phyloP scores from a whole-genome alignment of 2,888 invertebrate species.

The Hedya salicella region DNA sequence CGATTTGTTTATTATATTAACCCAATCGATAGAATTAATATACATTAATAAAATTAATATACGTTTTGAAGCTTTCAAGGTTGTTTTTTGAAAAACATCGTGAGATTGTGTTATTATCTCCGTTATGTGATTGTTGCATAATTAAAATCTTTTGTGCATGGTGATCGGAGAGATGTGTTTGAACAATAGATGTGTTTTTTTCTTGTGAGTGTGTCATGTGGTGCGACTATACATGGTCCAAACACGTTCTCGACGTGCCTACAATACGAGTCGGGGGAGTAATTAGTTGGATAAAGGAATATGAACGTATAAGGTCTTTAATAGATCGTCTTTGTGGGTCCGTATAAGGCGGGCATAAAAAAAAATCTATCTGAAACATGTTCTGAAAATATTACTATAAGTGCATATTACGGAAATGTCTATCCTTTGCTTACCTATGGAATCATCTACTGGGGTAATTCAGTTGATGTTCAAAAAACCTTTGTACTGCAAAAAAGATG shows the following conservation, averaged over 20 bases:
- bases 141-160: neutral
- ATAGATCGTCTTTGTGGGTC: neutral
- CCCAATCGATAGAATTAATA: neutral
- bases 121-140: neutral
- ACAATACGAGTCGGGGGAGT: neutral
- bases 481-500: too few species aligned
- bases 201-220: neutral
- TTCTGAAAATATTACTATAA: too few species aligned
- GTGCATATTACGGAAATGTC: too few species aligned
- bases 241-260: neutral
- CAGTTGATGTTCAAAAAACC: too few species aligned
- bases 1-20: neutral
- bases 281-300: neutral
- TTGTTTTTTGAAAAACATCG: neutral
- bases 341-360: too few species aligned
- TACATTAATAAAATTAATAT: neutral
- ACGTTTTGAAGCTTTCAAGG: neutral
- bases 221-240: neutral
- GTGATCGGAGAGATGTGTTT: neutral
- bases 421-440: too few species aligned
- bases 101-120: neutral
- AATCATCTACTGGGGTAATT: too few species aligned
- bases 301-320: neutral
- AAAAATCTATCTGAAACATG: too few species aligned
- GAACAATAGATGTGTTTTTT: neutral